Evolutionary conservation across 2,888 invertebrate genomes (phyloP).

Genomic region (Tetragnatha montana): DNA sequence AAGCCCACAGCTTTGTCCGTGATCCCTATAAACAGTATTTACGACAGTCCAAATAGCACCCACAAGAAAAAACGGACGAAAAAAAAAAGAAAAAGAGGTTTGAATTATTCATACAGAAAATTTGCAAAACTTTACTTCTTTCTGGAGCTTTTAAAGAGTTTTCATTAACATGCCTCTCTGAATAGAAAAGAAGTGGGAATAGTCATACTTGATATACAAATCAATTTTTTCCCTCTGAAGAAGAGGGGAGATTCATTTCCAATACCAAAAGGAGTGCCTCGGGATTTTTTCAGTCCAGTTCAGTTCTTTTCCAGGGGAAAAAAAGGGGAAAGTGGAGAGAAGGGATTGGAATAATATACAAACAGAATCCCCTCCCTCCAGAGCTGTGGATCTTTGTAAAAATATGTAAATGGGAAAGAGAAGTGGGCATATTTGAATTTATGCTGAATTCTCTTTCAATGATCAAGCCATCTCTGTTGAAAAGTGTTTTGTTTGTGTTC

Average conservation of each 20-base stretch:
- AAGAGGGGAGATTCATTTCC: conserved; percentile 50
- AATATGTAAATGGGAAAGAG: conserved; percentile 58
- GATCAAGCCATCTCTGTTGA: conserved; percentile 53
- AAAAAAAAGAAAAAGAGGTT: conserved; percentile 1
- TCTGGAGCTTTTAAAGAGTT: conserved; percentile 43
- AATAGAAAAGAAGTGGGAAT: conserved; percentile 46
- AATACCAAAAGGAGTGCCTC: conserved; percentile 47
- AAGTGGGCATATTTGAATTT: conserved; percentile 61
- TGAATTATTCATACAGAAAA: conserved; percentile 56
- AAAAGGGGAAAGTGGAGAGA: conserved; percentile 1
- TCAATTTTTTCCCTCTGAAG: conserved; percentile 57
- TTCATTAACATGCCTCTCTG: conserved; percentile 57
- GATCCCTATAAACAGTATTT: not conserved
- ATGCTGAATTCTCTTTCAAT: conserved; percentile 58
- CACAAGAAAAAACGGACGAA: conserved; percentile 10
- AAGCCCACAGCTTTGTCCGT: not conserved
- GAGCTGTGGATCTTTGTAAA: conserved; percentile 17
- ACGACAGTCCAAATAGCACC: conserved; percentile 8
- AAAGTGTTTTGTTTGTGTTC: conserved; percentile 60
- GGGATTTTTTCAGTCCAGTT: conserved; percentile 50
- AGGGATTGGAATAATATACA: conserved; percentile 8
- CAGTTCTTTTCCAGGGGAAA: conserved; percentile 42
- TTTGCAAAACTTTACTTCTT: conserved; percentile 38
- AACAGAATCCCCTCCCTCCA: conserved; percentile 7
- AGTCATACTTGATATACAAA: conserved; percentile 63